A percentile compares a stretch with the other conserved stretches of the same genome.
Conservation (phyloP, 2,888 invertebrate species). For the Morpho achilles region DNA sequence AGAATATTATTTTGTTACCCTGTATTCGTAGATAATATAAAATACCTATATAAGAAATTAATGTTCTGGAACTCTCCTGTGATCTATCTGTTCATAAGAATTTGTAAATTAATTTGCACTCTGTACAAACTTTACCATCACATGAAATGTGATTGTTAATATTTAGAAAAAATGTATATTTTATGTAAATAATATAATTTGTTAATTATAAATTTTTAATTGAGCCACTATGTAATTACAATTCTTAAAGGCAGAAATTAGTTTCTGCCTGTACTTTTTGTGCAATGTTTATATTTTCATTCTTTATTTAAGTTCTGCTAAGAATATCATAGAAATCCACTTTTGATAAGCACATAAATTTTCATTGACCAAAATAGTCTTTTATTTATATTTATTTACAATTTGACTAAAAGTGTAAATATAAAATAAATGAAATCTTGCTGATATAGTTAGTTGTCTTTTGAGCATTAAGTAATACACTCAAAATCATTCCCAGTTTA, state of each 20-base stretch:
- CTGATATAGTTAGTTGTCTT: no score
- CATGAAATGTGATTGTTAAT: conserved; percentile 41
- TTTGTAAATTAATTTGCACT: conserved; percentile 44
- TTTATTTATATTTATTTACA: no score
- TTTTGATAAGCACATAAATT: no score
- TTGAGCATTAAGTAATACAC: no score
- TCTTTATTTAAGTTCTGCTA: no score
- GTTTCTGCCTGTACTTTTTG: neutral
- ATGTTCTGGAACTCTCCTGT: conserved; percentile 78
- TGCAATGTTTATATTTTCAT: neutral
- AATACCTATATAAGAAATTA: conserved; percentile 31
- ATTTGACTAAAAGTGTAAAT: no score
- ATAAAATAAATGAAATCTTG: no score
- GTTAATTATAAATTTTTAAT: conserved; percentile 10
- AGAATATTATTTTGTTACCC: conserved; percentile 63
- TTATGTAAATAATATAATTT: conserved; percentile 33
- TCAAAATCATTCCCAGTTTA: no score
- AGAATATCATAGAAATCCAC: no score
- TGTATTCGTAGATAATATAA: conserved; percentile 30
- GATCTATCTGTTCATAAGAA: conserved; percentile 67
- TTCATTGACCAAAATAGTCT: no score
- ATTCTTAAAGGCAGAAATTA: neutral
- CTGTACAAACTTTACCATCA: conserved; percentile 35
- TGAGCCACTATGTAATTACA: neutral
- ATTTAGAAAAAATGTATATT: conserved; percentile 30